phyloP scores from a whole-genome alignment of 2,888 invertebrate species.

The Oscheius myriophilus region DNA sequence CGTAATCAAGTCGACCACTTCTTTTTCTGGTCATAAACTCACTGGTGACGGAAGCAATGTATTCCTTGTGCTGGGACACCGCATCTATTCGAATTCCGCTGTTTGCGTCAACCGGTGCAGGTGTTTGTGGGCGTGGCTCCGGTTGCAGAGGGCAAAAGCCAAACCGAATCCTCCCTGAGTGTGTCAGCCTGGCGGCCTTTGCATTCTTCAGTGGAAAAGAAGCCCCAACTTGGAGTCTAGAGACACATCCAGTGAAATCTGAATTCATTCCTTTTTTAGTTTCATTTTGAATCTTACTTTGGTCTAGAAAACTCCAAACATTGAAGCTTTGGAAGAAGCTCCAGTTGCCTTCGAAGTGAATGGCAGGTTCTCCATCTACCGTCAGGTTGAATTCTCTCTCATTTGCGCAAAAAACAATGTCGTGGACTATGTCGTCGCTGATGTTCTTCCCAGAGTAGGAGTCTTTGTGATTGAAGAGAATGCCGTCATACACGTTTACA shows the following conservation, averaged over 20 bases:
- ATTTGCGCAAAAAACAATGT: constrained; percentile 66
- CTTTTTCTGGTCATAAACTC: neutral
- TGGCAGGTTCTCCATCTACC: constrained; percentile 60
- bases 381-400: constrained; percentile 57
- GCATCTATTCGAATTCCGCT: constrained; percentile 27
- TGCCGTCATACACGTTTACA: constrained; percentile 62
- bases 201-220: constrained; percentile 67
- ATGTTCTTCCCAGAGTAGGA: constrained; percentile 48
- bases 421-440: constrained; percentile 62
- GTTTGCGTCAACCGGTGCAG: constrained; percentile 9
- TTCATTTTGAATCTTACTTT: constrained; percentile 40
- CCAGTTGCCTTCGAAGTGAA: constrained; percentile 66
- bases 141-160: constrained; percentile 63
- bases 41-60: constrained; percentile 35
- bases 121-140: neutral
- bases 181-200: constrained; percentile 55
- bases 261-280: constrained; percentile 5
- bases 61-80: constrained; percentile 6
- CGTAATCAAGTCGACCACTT: too few relatives aligned
- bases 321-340: constrained; percentile 66
- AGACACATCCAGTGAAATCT: constrained; percentile 67
- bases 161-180: constrained; percentile 61
- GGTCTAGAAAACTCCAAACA: constrained; percentile 65
- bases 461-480: constrained; percentile 61
- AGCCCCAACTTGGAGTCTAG: constrained; percentile 64